A percentile compares a stretch with the other conserved stretches of the same genome.
Conservation (phyloP, 2,113 vertebrate genomes). For the Lycocorax pyrrhopterus region DNA sequence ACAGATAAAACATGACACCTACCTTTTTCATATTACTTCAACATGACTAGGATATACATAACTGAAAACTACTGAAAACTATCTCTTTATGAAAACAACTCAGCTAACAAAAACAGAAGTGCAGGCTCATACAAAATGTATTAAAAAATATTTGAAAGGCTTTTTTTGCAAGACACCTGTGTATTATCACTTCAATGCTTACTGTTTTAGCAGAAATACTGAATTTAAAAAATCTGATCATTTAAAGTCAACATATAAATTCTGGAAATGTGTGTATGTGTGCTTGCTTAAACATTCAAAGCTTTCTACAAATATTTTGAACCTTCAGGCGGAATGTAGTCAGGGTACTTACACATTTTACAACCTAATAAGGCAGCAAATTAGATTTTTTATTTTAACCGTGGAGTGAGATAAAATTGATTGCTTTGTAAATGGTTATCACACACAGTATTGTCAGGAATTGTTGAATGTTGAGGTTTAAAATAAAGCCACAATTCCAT, state of each 20-base stretch:
- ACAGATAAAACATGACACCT: neutral
- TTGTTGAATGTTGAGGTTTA: neutral
- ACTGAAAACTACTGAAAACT: neutral
- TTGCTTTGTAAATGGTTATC: neutral
- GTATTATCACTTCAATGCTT: neutral
- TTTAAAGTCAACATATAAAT: neutral
- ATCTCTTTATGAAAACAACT: neutral
- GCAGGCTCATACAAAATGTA: fast-evolving
- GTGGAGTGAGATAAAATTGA: neutral
- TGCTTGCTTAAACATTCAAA: neutral
- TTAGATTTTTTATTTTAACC: neutral
- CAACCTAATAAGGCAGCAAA: neutral
- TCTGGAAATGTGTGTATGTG: neutral
- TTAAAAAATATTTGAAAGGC: neutral
- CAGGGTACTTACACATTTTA: neutral
- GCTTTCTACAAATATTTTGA: neutral
- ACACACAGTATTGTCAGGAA: neutral
- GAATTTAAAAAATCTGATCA: neutral
- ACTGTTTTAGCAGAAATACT: neutral
- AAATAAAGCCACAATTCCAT: neutral
- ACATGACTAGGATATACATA: neutral
- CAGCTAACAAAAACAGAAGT: neutral
- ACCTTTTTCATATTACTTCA: neutral
- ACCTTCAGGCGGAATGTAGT: neutral
- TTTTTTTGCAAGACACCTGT: neutral